Evolutionary conservation across 2,797 vertebrate species (phyloP).

Genomic region (Lacerta bilineata): DNA sequence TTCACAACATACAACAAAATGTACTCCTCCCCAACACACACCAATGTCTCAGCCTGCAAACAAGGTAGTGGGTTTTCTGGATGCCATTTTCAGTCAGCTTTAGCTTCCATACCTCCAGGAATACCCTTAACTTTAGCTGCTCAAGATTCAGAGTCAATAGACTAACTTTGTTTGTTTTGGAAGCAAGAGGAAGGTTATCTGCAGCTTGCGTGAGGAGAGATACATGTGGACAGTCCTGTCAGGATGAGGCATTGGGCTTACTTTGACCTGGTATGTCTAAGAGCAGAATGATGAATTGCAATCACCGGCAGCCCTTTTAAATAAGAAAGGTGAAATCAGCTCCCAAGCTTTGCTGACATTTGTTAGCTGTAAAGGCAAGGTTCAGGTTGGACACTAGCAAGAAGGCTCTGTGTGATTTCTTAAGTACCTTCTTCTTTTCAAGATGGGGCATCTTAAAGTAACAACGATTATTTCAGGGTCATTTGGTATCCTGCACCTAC

Average conservation of each 20-base stretch:
- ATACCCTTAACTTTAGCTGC: not conserved
- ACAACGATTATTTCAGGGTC: not conserved
- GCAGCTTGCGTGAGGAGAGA: constrained; percentile 3
- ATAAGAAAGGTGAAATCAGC: not conserved
- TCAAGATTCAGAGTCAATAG: not conserved
- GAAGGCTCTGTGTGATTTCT: not conserved
- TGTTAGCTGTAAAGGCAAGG: not conserved
- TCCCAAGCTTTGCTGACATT: not conserved
- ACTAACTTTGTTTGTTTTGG: constrained; percentile 24
- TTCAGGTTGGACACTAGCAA: not conserved
- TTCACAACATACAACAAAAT: not conserved
- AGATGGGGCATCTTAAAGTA: not conserved
- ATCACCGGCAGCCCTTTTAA: constrained; percentile 33
- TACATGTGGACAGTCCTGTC: constrained; percentile 20
- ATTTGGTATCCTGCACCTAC: not conserved
- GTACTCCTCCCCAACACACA: not conserved
- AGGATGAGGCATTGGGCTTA: constrained; percentile 44
- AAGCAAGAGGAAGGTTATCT: not conserved
- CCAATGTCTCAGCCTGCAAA: not conserved
- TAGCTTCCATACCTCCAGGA: not conserved
- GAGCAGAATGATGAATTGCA: constrained; percentile 4
- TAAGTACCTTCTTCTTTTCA: not conserved
- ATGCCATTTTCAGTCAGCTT: not conserved
- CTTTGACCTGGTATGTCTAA: constrained; percentile 28
- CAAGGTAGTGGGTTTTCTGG: not conserved